Base-by-base conservation (phyloP, 2,888 invertebrate species). In the Liopterus haemorrhoidalis region DNA sequence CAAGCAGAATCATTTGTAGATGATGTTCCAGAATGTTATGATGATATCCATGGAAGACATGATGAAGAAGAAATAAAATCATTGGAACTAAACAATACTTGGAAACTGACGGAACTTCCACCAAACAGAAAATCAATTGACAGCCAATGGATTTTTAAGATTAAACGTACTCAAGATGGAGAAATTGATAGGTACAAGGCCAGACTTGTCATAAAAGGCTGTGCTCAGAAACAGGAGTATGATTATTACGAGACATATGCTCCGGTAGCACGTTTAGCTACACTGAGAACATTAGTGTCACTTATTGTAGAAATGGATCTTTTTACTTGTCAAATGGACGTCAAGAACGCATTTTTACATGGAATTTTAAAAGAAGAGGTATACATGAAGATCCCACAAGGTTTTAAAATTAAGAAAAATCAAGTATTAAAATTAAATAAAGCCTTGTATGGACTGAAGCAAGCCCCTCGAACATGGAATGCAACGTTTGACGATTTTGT, bases 171-270 rank as follows among this genome's bases (percentile, higher is more conserved):
- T 25, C 27, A 45, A 8, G 19, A 45, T 33, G 50, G 49, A 15
- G 30, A 51, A 9, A 28, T 50, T 9, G 44, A 41, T 12, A 42
- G 27, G 9, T 43, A 49, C 12, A 53, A 55, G 24, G 53, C 53
- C 1, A 46, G 53, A 39, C 36, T 54, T 1, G 53, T 51, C 3
- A 20, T 50, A 6, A 52, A 50, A 32, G 53, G 54, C 9, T 54
- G 49, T 32, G 21, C 48, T 4, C 55, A 53, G 33, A 36, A 25
- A 14, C 12, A 37, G 37, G 54, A 53, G 2, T 49, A 41, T n/a
- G 55, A 56, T 37, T 54, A 50, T 42, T 41, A 51, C 28, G 52
- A 59, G 46, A 57, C 49, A 5, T 54, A 48, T 38, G 51, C n/a
- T n/a, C n/a, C n/a, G n/a, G n/a, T n/a, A n/a, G n/a, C n/a, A n/a